Percentiles rank a stretch among this genome's conserved stretches.
Evolutionary conservation across 2,113 vertebrate genomes (phyloP).

Genomic region (Forbesichthys papilliferus): DNA sequence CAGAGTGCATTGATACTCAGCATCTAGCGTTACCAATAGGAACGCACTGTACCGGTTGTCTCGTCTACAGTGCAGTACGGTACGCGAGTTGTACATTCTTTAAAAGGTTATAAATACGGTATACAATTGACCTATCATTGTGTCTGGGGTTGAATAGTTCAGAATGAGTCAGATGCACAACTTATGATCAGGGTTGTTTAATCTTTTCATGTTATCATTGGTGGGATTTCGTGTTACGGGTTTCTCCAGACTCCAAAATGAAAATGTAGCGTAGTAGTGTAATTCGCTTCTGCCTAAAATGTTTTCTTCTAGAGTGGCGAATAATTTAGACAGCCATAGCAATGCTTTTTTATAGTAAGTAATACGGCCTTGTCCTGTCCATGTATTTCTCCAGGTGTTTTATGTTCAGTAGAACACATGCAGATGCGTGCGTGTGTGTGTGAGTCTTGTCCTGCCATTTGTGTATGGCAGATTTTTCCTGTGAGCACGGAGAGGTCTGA

Average conservation of each 20-base stretch:
- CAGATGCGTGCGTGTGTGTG: conserved; percentile 8
- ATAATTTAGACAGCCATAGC: too few relatives aligned
- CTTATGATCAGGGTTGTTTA: not conserved
- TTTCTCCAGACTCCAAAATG: too few relatives aligned
- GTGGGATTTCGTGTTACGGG: not conserved
- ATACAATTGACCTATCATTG: too few relatives aligned
- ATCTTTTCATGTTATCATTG: not conserved
- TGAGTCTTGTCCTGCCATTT: not conserved
- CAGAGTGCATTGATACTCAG: conserved; percentile 9
- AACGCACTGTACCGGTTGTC: conserved; percentile 1
- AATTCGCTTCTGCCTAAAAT: conserved; percentile 1
- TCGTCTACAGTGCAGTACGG: too few relatives aligned
- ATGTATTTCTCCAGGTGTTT: not conserved
- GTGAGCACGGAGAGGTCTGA: conserved; percentile 56
- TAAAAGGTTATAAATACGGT: not conserved
- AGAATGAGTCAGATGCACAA: not conserved
- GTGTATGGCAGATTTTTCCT: conserved; percentile 36
- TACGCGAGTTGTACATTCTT: not conserved
- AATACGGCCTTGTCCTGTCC: not conserved
- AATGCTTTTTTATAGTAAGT: not conserved
- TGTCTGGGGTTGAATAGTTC: conserved; percentile 3
- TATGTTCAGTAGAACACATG: not conserved
- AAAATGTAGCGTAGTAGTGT: not conserved
- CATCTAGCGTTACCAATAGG: conserved; percentile 1
- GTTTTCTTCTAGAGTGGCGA: too few relatives aligned